Percentiles rank a stretch among this genome's conserved stretches.
These are phyloP conservation scores for Macroteleia sp. DNA, from an alignment of 2,888 invertebrate genomes.

Conservation along the genomic window DNA sequence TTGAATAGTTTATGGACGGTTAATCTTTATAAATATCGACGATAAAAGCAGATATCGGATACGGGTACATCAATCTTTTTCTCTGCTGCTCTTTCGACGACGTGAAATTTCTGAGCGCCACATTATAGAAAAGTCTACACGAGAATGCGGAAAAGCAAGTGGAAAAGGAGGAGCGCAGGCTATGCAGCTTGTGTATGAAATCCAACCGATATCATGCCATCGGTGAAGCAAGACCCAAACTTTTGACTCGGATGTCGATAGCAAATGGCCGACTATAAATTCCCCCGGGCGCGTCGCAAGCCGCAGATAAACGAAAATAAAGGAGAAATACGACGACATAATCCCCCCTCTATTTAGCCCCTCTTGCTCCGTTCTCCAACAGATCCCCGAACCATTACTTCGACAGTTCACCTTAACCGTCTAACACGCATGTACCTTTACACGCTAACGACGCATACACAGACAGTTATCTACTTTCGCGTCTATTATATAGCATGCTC, in stretches of 20 bases:
- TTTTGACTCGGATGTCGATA: slow-evolving; percentile 71
- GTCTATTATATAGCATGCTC: slow-evolving; percentile 1
- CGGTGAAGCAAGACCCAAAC: slow-evolving; percentile 61
- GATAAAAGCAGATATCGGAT: too few species aligned
- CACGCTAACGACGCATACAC: slow-evolving; percentile 18
- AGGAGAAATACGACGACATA: slow-evolving; percentile 68
- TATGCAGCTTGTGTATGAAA: slow-evolving; percentile 49
- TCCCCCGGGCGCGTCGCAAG: slow-evolving; percentile 53
- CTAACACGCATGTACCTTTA: slow-evolving; percentile 29
- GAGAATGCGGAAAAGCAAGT: slow-evolving; percentile 34
- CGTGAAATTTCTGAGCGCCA: too few species aligned
- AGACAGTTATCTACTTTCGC: background rate
- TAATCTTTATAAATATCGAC: too few species aligned
- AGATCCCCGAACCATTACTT: background rate
- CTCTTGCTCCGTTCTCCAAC: background rate
- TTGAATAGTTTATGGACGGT: too few species aligned
- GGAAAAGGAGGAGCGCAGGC: slow-evolving; percentile 37
- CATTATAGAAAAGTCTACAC: slow-evolving; percentile 33
- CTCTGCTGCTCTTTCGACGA: too few species aligned
- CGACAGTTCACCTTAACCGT: slow-evolving; percentile 17
- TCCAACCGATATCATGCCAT: slow-evolving; percentile 52
- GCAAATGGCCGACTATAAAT: slow-evolving; percentile 72
- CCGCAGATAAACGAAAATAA: slow-evolving; percentile 70
- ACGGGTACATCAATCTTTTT: too few species aligned
- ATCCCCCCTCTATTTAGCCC: slow-evolving; percentile 19